Conservation (phyloP, 2,888 invertebrate genomes). For the Aleiodes alternator region DNA sequence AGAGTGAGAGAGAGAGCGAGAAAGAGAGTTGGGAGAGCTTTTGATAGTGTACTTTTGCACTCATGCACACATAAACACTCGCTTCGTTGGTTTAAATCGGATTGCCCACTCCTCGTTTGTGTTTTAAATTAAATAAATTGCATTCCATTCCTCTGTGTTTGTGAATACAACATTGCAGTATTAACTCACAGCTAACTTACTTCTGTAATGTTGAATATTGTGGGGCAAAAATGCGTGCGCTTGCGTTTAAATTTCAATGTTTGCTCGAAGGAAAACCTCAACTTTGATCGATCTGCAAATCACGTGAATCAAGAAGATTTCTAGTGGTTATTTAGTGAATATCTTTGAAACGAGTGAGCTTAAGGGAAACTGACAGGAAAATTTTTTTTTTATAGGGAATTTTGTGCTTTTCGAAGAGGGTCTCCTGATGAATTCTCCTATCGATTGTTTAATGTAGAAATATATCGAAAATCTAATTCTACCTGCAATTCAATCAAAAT, state of each 20-base stretch:
- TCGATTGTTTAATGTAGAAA: no score
- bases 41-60: conserved; percentile 17
- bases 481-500: no score
- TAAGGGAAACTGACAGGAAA: no score
- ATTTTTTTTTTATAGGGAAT: no score
- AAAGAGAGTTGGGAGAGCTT: neutral
- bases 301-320: neutral
- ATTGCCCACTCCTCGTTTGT: conserved; percentile 53
- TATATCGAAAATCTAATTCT: no score
- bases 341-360: no score
- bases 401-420: no score
- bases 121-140: conserved; percentile 66
- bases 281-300: neutral
- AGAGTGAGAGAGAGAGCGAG: neutral
- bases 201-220: conserved; percentile 30
- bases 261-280: conserved; percentile 1
- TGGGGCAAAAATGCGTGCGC: neutral
- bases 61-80: conserved; percentile 30
- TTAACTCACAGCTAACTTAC: conserved; percentile 38
- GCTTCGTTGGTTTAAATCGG: conserved; percentile 56
- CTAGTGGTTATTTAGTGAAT: no score
- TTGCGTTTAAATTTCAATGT: neutral
- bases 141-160: conserved; percentile 55
- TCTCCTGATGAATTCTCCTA: no score
- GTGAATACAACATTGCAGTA: conserved; percentile 2